These are phyloP conservation scores for Upupa epops DNA, from an alignment of 2,113 vertebrate species.

Conservation along the genomic window DNA sequence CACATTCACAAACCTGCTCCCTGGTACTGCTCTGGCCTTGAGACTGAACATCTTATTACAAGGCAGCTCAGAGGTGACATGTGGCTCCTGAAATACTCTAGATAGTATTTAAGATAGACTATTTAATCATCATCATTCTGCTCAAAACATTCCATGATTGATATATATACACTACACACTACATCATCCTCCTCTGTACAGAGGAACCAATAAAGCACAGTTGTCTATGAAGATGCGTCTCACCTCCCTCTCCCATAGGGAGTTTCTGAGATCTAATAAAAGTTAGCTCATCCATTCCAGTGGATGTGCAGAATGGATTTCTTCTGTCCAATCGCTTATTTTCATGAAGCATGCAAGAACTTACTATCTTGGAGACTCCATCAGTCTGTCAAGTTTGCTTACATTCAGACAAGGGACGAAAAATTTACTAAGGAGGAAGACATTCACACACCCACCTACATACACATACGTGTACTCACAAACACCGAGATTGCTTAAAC, in stretches of 20 bases:
- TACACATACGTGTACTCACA: neutral
- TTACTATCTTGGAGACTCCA: neutral
- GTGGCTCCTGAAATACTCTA: neutral
- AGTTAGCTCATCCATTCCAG: neutral
- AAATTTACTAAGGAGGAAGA: neutral
- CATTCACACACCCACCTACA: neutral
- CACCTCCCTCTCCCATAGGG: neutral
- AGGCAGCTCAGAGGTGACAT: neutral
- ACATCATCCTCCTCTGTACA: fast-evolving
- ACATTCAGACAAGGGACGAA: conserved; percentile 33
- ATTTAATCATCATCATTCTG: neutral
- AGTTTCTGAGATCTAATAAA: neutral
- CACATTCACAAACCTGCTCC: conserved; percentile 22
- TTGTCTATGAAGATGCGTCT: neutral
- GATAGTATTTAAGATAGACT: neutral
- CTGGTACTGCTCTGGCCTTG: neutral
- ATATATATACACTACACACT: neutral
- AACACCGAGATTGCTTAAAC: conserved; percentile 26
- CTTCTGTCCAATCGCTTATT: neutral
- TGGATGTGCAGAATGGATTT: neutral
- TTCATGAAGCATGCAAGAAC: conserved; percentile 1
- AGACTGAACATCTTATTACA: conserved; percentile 9
- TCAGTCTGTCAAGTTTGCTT: conserved; percentile 35
- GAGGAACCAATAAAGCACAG: neutral
- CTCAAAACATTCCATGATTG: neutral